Percentiles rank a stretch among this genome's conserved stretches.
These are phyloP conservation scores for Apamea sordens DNA, from an alignment of 2,888 invertebrate species.

Conservation along the genomic window DNA sequence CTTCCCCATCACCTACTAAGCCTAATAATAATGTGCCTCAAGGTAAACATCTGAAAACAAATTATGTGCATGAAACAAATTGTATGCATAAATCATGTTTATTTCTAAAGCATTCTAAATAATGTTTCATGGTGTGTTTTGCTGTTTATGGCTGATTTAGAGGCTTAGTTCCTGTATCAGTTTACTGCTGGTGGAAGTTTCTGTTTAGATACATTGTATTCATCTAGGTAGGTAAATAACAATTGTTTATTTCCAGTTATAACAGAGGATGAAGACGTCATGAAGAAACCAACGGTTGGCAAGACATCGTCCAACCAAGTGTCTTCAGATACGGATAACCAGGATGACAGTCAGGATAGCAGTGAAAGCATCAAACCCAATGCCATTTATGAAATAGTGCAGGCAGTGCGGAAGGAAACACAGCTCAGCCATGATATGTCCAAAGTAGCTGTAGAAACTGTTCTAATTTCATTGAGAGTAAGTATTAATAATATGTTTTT, in stretches of 20 bases:
- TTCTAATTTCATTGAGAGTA: conserved; percentile 90
- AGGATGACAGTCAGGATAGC: conserved; percentile 88
- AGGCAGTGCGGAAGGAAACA: conserved; percentile 95
- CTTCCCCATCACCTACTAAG: conserved; percentile 78
- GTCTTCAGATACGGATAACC: conserved; percentile 87
- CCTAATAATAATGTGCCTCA: conserved; percentile 73
- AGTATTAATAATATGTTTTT: conserved; percentile 41
- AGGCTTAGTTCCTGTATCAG: conserved; percentile 26
- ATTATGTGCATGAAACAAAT: conserved; percentile 44
- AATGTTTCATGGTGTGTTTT: conserved; percentile 1
- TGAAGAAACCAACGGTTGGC: conserved; percentile 67
- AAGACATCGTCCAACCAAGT: conserved; percentile 81
- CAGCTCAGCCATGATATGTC: conserved; percentile 96
- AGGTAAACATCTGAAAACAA: conserved; percentile 71
- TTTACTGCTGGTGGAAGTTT: conserved; percentile 10
- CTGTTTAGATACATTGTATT: not conserved
- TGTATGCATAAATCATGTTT: conserved; percentile 12
- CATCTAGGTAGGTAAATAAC: not conserved
- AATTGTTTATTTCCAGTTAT: conserved; percentile 25
- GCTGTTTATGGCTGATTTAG: conserved; percentile 7
- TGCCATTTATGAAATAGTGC: conserved; percentile 94
- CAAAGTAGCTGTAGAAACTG: conserved; percentile 95
- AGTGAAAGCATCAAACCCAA: conserved; percentile 88
- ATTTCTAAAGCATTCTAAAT: conserved; percentile 5
- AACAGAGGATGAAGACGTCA: conserved; percentile 75